Conservation (phyloP, 2,888 invertebrate species). For the Polyommatus icarus region DNA sequence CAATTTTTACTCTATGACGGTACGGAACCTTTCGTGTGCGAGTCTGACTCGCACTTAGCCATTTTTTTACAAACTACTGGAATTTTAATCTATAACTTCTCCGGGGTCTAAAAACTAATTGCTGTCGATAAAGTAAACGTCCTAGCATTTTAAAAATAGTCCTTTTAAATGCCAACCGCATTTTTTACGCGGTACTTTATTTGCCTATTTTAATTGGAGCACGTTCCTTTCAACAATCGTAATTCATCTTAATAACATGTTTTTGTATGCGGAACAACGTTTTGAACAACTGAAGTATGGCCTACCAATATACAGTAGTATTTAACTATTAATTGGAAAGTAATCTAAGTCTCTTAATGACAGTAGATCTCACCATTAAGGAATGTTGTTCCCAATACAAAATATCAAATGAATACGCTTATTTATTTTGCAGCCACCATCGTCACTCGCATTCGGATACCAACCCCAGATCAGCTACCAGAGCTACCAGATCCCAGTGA, state of each 20-base stretch:
- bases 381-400: neutral
- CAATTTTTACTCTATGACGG: too few species aligned
- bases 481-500: slow-evolving; percentile 55
- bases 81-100: neutral
- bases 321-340: too few species aligned
- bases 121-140: neutral
- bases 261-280: neutral
- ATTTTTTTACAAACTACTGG: neutral
- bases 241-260: neutral
- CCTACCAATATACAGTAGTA: neutral
- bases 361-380: too few species aligned
- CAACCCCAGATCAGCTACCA: slow-evolving; percentile 60
- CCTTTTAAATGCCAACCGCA: slow-evolving; percentile 17
- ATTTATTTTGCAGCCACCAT: slow-evolving; percentile 50
- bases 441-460: slow-evolving; percentile 50
- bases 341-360: too few species aligned
- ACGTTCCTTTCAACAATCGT: neutral
- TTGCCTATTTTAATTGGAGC: slow-evolving; percentile 14
- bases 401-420: neutral
- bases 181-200: neutral
- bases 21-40: too few species aligned
- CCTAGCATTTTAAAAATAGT: slow-evolving; percentile 10
- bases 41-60: too few species aligned
- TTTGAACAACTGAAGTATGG: neutral
- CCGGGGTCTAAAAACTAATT: neutral